These are phyloP conservation scores for Cetoscarus ocellatus DNA, from an alignment of 2,797 vertebrate genomes.

Conservation along the genomic window DNA sequence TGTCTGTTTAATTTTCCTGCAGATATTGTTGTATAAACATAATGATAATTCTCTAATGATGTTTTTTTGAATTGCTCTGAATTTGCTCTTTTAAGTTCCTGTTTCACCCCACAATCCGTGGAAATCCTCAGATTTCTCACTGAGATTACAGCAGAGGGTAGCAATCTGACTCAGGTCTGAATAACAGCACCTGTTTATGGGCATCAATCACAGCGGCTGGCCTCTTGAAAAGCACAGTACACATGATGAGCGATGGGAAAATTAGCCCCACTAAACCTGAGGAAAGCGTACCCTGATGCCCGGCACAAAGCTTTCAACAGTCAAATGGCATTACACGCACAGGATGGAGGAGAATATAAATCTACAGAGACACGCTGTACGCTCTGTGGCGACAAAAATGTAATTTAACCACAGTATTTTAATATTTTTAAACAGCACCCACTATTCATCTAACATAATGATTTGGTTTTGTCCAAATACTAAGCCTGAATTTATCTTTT, in stretches of 20 bases:
- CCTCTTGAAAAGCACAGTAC: conserved; percentile 39
- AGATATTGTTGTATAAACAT: too few relatives aligned
- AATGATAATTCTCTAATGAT: not conserved
- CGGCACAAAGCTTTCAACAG: conserved; percentile 45
- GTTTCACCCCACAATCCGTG: not conserved
- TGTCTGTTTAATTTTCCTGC: too few relatives aligned
- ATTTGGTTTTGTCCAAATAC: too few relatives aligned
- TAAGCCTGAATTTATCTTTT: too few relatives aligned
- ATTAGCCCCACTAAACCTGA: conserved; percentile 29
- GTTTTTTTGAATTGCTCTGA: too few relatives aligned
- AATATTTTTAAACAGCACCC: too few relatives aligned
- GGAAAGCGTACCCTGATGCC: conserved; percentile 19
- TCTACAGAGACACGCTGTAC: conserved; percentile 8
- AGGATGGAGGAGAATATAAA: conserved; percentile 4
- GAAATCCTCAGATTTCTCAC: not conserved
- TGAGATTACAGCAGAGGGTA: not conserved
- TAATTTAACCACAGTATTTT: not conserved
- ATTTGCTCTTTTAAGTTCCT: too few relatives aligned
- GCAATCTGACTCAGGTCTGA: conserved; percentile 7
- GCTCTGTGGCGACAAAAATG: not conserved
- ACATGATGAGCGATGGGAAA: conserved; percentile 60
- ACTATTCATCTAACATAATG: too few relatives aligned
- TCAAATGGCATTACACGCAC: conserved; percentile 1
- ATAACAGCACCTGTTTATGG: conserved; percentile 67
- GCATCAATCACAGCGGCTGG: conserved; percentile 31